Percentiles rank a stretch among this genome's conserved stretches.
Evolutionary conservation across 2,888 invertebrate species (phyloP).

Genomic region (Teleiodes luculella): DNA sequence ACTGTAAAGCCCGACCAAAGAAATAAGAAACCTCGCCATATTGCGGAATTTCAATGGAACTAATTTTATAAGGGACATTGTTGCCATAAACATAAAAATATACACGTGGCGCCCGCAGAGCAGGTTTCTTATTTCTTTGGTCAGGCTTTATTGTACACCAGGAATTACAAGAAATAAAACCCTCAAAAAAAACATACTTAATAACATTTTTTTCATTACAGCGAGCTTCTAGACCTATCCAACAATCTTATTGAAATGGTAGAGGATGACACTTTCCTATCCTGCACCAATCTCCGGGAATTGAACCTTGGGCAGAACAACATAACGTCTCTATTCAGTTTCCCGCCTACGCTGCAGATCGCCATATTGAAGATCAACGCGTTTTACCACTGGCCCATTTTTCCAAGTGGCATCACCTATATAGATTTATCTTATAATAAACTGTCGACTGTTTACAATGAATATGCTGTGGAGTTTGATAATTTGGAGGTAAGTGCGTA

Average conservation of each 20-base stretch:
- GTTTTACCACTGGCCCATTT: slow-evolving; percentile 64
- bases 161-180: too few relatives aligned
- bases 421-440: slow-evolving; percentile 68
- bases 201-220: slow-evolving; percentile 34
- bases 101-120: too few relatives aligned
- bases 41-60: too few relatives aligned
- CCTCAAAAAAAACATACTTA: too few relatives aligned
- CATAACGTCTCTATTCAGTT: slow-evolving; percentile 60
- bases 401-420: slow-evolving; percentile 61
- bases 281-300: slow-evolving; percentile 57
- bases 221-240: slow-evolving; percentile 66
- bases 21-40: too few relatives aligned
- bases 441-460: slow-evolving; percentile 57
- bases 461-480: slow-evolving; percentile 46
- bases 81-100: too few relatives aligned
- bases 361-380: slow-evolving; percentile 63
- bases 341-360: slow-evolving; percentile 60
- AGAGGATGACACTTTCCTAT: slow-evolving; percentile 58
- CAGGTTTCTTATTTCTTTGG: too few relatives aligned
- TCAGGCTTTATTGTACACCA: too few relatives aligned
- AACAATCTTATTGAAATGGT: slow-evolving; percentile 68
- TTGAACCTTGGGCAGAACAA: slow-evolving; percentile 70
- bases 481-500: slow-evolving; percentile 60
- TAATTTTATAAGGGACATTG: too few relatives aligned
- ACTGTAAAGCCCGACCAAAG: too few relatives aligned